These are phyloP conservation scores for Xanthorhoe designata DNA, from an alignment of 2,888 invertebrate genomes.

Conservation along the genomic window DNA sequence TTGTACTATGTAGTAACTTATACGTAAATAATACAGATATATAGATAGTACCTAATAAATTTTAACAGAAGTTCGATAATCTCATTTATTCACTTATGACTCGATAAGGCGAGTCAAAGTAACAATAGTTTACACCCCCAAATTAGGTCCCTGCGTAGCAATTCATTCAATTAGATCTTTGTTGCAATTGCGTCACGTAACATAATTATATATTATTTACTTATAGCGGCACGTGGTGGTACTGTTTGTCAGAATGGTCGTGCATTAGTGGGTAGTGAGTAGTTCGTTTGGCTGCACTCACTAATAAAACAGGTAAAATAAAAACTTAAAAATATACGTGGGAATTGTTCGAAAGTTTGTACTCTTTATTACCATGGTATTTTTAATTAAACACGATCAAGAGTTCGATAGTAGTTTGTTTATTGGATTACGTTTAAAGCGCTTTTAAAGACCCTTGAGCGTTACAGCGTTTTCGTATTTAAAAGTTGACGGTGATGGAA, in stretches of 20 bases:
- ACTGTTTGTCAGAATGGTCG: constrained; percentile 49
- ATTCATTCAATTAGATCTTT: constrained; percentile 24
- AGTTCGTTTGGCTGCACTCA: constrained; percentile 14
- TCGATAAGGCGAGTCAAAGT: neutral
- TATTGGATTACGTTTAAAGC: too few relatives aligned
- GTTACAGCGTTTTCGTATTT: too few relatives aligned
- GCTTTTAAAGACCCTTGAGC: too few relatives aligned
- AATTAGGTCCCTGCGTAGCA: constrained; percentile 15
- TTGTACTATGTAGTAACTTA: too few relatives aligned
- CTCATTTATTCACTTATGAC: neutral
- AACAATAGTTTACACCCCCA: constrained; percentile 6
- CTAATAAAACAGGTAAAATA: constrained; percentile 5
- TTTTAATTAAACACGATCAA: too few relatives aligned
- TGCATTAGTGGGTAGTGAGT: constrained; percentile 57
- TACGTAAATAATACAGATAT: neutral
- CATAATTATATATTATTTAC: constrained; percentile 39
- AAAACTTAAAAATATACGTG: neutral
- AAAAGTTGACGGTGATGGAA: too few relatives aligned
- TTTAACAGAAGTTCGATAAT: neutral
- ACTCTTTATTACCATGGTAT: too few relatives aligned
- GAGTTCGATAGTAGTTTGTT: too few relatives aligned
- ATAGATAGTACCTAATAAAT: neutral
- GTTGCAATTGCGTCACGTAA: constrained; percentile 54
- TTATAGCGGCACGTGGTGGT: constrained; percentile 70
- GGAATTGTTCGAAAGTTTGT: neutral